Percentiles rank a stretch among this genome's conserved stretches.
phyloP scores from a whole-genome alignment of 2,888 invertebrate species.

The Macaria liturata region DNA sequence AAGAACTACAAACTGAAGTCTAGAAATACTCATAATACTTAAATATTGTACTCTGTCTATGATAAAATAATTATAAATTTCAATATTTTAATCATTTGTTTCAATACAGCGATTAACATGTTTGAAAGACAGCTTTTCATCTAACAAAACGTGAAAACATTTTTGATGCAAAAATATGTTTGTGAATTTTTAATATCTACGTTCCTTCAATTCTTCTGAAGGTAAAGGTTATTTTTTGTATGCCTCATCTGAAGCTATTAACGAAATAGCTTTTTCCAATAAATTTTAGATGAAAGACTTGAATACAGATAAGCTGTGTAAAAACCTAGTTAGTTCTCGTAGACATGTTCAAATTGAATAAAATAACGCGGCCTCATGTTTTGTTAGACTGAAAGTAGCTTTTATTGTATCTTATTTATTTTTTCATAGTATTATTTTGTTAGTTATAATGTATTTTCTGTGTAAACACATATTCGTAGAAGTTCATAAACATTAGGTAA shows the following conservation, averaged over 20 bases:
- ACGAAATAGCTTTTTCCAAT: conserved; percentile 18
- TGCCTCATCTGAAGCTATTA: conserved; percentile 15
- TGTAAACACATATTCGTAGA: no score
- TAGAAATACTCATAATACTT: no score
- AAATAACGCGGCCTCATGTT: not conserved
- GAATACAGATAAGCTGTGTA: conserved; percentile 15
- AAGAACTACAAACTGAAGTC: no score
- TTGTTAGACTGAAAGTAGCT: not conserved
- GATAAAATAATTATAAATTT: no score
- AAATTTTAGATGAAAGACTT: conserved; percentile 17
- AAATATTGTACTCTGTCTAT: no score
- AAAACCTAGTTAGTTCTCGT: conserved; percentile 5
- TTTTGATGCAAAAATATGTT: conserved; percentile 30
- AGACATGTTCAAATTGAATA: conserved; percentile 5
- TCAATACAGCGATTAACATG: not conserved
- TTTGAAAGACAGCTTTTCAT: conserved; percentile 34
- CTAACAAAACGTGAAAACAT: conserved; percentile 29
- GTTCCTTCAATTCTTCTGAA: conserved; percentile 20
- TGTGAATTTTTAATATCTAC: conserved; percentile 35
- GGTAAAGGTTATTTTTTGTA: conserved; percentile 19
- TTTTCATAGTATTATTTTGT: no score
- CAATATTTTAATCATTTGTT: no score
- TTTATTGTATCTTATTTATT: no score
- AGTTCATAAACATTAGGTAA: no score
- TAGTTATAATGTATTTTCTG: no score